Evolutionary conservation across 2,113 vertebrate genomes (phyloP).

Genomic region (Diadophis punctatus): DNA sequence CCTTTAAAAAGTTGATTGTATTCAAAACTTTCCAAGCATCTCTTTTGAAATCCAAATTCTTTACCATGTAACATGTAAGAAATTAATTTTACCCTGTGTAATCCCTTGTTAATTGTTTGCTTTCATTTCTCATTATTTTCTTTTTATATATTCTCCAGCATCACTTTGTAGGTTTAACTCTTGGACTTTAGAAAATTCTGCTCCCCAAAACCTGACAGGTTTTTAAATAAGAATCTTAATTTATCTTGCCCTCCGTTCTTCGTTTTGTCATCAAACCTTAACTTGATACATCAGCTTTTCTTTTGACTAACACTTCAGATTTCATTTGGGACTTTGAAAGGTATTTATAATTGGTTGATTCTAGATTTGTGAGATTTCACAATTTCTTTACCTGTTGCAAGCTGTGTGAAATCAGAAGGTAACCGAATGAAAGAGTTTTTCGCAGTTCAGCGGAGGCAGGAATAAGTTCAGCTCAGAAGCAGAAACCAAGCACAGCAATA

Average conservation of each 20-base stretch:
- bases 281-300: conserved; percentile 4
- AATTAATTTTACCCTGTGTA: neutral
- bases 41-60: neutral
- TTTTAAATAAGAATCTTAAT: neutral
- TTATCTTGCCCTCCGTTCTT: neutral
- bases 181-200: neutral
- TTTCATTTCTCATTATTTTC: neutral
- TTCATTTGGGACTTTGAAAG: neutral
- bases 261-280: neutral
- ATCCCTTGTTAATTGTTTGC: neutral
- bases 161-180: neutral
- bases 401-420: neutral
- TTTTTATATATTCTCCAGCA: neutral
- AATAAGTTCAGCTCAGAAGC: neutral
- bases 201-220: neutral
- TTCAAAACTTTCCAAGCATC: neutral
- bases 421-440: neutral
- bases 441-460: neutral
- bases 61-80: neutral
- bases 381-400: neutral
- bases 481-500: neutral
- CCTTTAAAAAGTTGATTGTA: neutral
- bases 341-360: conserved; percentile 2
- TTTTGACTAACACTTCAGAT: neutral
- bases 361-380: neutral